Evolutionary conservation across 2,888 invertebrate genomes (phyloP).

Genomic region (Apodemia duryi): DNA sequence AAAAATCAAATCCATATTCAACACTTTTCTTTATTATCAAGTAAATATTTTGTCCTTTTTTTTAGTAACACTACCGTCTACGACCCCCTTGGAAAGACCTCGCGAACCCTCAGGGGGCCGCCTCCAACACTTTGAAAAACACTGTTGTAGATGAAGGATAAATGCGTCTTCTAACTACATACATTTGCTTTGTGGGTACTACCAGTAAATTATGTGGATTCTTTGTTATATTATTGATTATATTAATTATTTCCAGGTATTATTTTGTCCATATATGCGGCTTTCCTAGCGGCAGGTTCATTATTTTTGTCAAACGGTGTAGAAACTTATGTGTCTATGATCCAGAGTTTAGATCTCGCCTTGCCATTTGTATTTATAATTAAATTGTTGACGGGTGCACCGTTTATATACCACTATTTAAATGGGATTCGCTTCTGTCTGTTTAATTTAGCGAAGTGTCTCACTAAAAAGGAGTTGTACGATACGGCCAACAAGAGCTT

Average conservation of each 20-base stretch:
- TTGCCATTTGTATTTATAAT: slow-evolving; percentile 36
- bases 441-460: slow-evolving; percentile 46
- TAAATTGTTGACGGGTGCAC: slow-evolving; percentile 48
- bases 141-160: too few relatives aligned
- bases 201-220: too few relatives aligned
- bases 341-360: slow-evolving; percentile 54
- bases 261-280: slow-evolving; percentile 41
- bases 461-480: slow-evolving; percentile 43
- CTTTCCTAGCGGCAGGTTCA: slow-evolving; percentile 45
- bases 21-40: too few relatives aligned
- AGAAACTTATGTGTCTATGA: slow-evolving; percentile 52
- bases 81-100: too few relatives aligned
- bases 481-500: slow-evolving; percentile 39
- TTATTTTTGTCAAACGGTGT: slow-evolving; percentile 56
- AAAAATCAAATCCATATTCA: too few relatives aligned
- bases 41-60: too few relatives aligned
- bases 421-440: slow-evolving; percentile 53
- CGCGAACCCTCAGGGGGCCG: too few relatives aligned
- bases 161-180: too few relatives aligned
- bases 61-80: too few relatives aligned
- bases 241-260: slow-evolving; percentile 43
- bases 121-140: too few relatives aligned
- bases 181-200: too few relatives aligned
- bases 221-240: too few relatives aligned
- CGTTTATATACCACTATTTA: slow-evolving; percentile 56